Evolutionary conservation across 2,113 vertebrate species (phyloP), one percentile per base, ranked within the genome.

Genomic region (Neodontobutis hainanensis): DNA sequence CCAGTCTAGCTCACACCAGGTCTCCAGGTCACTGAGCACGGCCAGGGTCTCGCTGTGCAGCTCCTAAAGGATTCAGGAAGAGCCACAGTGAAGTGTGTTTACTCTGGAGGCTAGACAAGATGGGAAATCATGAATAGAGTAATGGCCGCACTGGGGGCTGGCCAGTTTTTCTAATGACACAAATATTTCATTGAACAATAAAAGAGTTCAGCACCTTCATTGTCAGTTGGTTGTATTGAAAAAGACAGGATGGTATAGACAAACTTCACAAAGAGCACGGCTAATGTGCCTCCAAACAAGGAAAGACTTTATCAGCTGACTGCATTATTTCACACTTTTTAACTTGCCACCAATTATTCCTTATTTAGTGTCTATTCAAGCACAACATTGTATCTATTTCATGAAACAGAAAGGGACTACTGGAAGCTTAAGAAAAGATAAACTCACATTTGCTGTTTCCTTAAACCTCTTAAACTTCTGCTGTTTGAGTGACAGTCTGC

Each of bases 401-500:
- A 27, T 27, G 19, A 27, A 27, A 27, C 19, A 27, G 19, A 27
- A 27, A 27, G 19, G 19, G 19, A 27, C 19, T 4, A 5, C 12
- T 7, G 10, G 11, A 12, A 48, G 11, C 6, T 2, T 43, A 35
- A 6, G 10, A 11, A 0, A 8, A 34, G 11, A 35, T 10, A 5
- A 10, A 5, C 92, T 90, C 74, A 94, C 93, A 38, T 91, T 91
- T 14, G 92, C 90, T 0, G 80, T 77, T 68, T 92, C 91, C 49
- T 86, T 89, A 74, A 93, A 92, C 0, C 85, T 85, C 74, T 81
- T 91, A 79, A 93, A 92, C 62, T 89, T 92, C 79, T 92, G 91
- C 80, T 93, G 92, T 53, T 91, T 93, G 77, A 93, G 85, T 0
- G 91, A 87, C 16, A 95, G 85, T 11, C 91, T 85, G 77, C 92